These are phyloP conservation scores for Xylocopa sonorina DNA, from an alignment of 1,140 invertebrate species.

Conservation along the genomic window DNA sequence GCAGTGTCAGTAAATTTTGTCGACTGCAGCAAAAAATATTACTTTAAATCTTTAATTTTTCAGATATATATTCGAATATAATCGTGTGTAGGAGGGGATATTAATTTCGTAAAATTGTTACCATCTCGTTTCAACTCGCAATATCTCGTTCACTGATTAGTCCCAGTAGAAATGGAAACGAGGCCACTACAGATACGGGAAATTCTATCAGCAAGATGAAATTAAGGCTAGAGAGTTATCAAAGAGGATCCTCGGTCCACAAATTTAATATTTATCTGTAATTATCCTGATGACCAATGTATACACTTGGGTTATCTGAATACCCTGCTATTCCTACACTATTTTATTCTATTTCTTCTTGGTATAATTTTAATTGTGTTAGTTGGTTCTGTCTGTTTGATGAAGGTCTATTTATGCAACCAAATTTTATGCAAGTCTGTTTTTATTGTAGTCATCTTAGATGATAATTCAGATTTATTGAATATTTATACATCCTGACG, in stretches of 20 bases:
- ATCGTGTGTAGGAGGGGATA: no score
- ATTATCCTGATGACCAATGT: slow-evolving; percentile 37
- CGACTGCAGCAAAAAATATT: no score
- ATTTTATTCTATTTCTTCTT: background rate
- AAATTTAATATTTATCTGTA: slow-evolving; percentile 59
- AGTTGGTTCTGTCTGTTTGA: background rate
- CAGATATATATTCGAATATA: no score
- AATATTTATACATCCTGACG: no score
- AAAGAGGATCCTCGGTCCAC: slow-evolving; percentile 10
- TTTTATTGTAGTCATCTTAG: no score
- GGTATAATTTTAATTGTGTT: background rate
- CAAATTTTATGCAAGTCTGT: no score
- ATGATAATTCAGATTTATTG: no score
- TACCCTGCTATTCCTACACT: background rate
- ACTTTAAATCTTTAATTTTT: no score
- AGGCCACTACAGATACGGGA: background rate
- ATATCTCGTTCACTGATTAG: slow-evolving; percentile 28
- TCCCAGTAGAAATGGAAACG: background rate
- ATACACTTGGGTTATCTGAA: background rate
- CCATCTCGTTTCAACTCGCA: background rate
- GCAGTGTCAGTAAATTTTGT: no score
- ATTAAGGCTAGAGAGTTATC: slow-evolving; percentile 59
- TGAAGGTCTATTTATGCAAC: no score
- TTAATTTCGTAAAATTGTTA: background rate
- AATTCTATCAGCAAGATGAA: slow-evolving; percentile 62